A percentile compares a stretch with the other conserved stretches of the same genome.
These are phyloP conservation scores for Drosophila triauraria DNA, from an alignment of 1,140 invertebrate species.

Conservation along the genomic window DNA sequence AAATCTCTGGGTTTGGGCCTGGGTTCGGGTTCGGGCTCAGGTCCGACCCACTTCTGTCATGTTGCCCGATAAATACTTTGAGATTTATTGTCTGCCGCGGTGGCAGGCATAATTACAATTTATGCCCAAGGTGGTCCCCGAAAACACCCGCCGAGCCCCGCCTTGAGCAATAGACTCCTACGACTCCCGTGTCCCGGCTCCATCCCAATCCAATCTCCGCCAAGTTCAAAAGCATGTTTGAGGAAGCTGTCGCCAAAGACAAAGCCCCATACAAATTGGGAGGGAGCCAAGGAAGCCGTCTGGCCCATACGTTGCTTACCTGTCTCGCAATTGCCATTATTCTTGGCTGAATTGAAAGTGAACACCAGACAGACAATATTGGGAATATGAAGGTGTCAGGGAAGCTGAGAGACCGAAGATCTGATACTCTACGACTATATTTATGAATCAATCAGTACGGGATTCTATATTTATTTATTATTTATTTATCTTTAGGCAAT, in stretches of 20 bases:
- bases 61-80: slow-evolving; percentile 78
- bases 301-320: slow-evolving; percentile 46
- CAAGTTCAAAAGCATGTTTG: slow-evolving; percentile 78
- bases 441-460: background rate
- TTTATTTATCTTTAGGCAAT: no score
- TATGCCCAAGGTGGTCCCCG: slow-evolving; percentile 68
- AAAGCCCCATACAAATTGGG: slow-evolving; percentile 72
- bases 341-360: slow-evolving; percentile 71
- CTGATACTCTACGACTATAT: slow-evolving; percentile 18
- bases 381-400: background rate
- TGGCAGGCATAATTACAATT: slow-evolving; percentile 83
- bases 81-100: slow-evolving; percentile 79
- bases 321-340: slow-evolving; percentile 75
- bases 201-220: slow-evolving; percentile 17
- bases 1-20: slow-evolving; percentile 31
- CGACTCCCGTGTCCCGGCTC: slow-evolving; percentile 12
- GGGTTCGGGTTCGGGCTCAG: slow-evolving; percentile 42
- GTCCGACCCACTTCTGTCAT: slow-evolving; percentile 80
- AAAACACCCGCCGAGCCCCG: slow-evolving; percentile 23
- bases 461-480: background rate
- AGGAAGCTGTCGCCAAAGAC: slow-evolving; percentile 80
- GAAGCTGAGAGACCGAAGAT: slow-evolving; percentile 10
- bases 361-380: slow-evolving; percentile 38
- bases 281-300: slow-evolving; percentile 60
- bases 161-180: slow-evolving; percentile 64